Evolutionary conservation across 2,888 invertebrate genomes (phyloP).

Genomic region (Ametastegia equiseti): DNA sequence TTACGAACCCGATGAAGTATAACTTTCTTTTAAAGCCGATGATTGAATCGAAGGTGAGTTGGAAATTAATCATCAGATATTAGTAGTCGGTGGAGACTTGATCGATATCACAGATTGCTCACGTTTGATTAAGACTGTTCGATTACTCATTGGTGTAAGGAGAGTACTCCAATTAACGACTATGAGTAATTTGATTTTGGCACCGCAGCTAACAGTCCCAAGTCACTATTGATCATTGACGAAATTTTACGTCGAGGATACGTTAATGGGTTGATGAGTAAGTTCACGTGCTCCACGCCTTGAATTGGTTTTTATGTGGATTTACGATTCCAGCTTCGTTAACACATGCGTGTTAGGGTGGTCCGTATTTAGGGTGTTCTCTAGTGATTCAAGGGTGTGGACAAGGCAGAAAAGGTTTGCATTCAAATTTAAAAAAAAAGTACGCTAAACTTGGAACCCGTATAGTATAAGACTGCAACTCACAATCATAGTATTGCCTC

Average conservation of each 20-base stretch:
- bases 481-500: too few relatives aligned
- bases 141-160: not conserved
- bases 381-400: too few relatives aligned
- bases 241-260: not conserved
- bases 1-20: not conserved
- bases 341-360: not conserved
- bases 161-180: slow-evolving; percentile 5
- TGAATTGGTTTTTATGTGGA: not conserved
- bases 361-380: too few relatives aligned
- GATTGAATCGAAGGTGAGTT: not conserved
- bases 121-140: not conserved
- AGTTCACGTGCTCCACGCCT: not conserved
- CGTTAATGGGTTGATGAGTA: not conserved
- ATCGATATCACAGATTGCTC: not conserved
- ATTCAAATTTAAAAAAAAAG: too few relatives aligned
- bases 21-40: not conserved
- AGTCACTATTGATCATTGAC: not conserved
- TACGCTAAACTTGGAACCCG: too few relatives aligned
- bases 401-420: too few relatives aligned
- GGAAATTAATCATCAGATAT: not conserved
- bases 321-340: not conserved
- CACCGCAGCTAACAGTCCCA: not conserved
- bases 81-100: not conserved
- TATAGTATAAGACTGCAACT: too few relatives aligned
- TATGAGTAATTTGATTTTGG: not conserved